Percentiles rank a stretch among this genome's conserved stretches.
These are phyloP conservation scores for Lophius piscatorius DNA, from an alignment of 2,113 vertebrate species.

Conservation along the genomic window DNA sequence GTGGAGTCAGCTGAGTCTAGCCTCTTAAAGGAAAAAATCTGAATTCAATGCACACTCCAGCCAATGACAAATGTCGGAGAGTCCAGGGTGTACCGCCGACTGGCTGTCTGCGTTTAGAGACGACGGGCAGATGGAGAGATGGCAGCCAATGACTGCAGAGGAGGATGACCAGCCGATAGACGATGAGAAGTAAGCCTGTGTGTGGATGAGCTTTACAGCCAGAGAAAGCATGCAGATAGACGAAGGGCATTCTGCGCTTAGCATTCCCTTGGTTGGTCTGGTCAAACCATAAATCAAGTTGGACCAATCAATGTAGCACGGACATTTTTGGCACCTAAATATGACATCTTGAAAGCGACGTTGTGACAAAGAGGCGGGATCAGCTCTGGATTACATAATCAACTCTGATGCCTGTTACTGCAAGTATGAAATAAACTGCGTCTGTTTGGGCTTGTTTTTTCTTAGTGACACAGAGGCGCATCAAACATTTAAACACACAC, in stretches of 20 bases:
- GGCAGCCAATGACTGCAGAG: slow-evolving; percentile 51
- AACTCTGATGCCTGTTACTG: not conserved
- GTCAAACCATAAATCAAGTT: not conserved
- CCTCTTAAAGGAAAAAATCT: slow-evolving; percentile 68
- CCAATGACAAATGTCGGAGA: slow-evolving; percentile 57
- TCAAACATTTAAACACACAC: too few species aligned
- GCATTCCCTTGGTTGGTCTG: slow-evolving; percentile 4
- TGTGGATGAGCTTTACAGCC: slow-evolving; percentile 32
- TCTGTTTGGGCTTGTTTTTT: slow-evolving; percentile 2
- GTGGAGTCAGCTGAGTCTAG: slow-evolving; percentile 55
- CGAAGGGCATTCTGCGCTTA: slow-evolving; percentile 70
- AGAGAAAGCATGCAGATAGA: slow-evolving; percentile 56
- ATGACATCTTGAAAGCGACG: not conserved
- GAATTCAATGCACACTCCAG: slow-evolving; percentile 48
- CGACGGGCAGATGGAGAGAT: slow-evolving; percentile 30
- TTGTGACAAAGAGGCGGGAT: not conserved
- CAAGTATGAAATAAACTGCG: slow-evolving; percentile 5
- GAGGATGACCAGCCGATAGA: slow-evolving; percentile 10
- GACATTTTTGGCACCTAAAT: not conserved
- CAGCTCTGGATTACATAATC: not conserved
- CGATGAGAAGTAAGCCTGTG: slow-evolving; percentile 11
- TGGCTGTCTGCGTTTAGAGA: slow-evolving; percentile 47
- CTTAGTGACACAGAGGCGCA: not conserved
- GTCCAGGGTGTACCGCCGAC: slow-evolving; percentile 15
- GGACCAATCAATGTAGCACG: not conserved